phyloP scores from a whole-genome alignment of 64 coral and sea anemone genomes.

The Stichodactyla helianthus region DNA sequence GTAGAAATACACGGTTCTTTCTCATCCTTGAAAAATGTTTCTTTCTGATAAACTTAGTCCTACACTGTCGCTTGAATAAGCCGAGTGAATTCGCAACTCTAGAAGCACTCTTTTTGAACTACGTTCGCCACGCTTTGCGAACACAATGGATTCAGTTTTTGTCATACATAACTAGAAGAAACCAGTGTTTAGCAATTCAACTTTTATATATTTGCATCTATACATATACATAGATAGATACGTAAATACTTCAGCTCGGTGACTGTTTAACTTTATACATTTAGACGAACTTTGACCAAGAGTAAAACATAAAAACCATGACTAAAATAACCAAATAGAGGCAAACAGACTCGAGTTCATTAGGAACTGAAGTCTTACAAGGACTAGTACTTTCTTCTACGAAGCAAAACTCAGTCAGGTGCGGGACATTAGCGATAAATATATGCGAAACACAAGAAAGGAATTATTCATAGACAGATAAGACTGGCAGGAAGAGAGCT shows the following conservation, averaged over 20 bases:
- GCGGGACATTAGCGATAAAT: neutral
- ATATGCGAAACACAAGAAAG: slow-evolving; percentile 5
- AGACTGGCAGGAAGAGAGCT: neutral
- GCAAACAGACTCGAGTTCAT: neutral
- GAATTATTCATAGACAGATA: slow-evolving; percentile 15
- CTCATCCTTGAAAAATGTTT: neutral
- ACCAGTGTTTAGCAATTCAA: slow-evolving; percentile 62
- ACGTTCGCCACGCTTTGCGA: slow-evolving; percentile 11
- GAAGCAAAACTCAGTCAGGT: neutral
- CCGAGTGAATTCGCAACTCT: neutral
- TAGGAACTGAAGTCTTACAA: neutral
- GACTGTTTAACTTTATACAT: slow-evolving; percentile 64
- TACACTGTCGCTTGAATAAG: neutral
- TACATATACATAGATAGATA: slow-evolving; percentile 70
- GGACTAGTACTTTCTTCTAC: neutral
- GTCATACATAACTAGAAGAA: slow-evolving; percentile 64
- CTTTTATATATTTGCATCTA: slow-evolving; percentile 65
- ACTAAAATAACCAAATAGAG: neutral
- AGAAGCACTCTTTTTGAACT: neutral
- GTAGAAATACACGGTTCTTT: neutral
- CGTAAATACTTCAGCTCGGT: slow-evolving; percentile 48
- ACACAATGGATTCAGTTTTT: slow-evolving; percentile 21
- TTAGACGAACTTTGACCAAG: neutral
- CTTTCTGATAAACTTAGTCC: neutral
- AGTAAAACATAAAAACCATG: neutral